Conservation (phyloP, 2,888 invertebrate genomes). For the Tetragonula carbonaria region DNA sequence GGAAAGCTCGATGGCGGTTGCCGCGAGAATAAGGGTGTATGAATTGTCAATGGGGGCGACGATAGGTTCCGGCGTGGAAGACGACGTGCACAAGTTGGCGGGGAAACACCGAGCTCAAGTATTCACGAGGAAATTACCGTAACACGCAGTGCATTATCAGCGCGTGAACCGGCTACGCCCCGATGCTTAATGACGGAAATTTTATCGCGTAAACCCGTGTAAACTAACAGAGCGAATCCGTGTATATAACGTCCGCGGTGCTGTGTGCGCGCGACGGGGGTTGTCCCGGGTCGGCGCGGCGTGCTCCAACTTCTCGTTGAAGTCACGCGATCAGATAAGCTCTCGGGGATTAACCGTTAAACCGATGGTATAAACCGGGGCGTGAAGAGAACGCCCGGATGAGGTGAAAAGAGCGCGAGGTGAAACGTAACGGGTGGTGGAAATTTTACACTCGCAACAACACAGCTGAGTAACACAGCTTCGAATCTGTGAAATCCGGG, state of each 20-base stretch:
- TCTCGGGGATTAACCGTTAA: constrained; percentile 76
- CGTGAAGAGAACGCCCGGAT: constrained; percentile 59
- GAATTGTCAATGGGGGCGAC: neutral
- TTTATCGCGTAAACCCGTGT: constrained; percentile 65
- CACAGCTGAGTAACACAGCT: neutral
- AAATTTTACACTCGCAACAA: neutral
- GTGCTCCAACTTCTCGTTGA: constrained; percentile 71
- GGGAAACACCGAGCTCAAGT: constrained; percentile 46
- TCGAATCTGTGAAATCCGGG: neutral
- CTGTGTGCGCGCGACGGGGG: constrained; percentile 40
- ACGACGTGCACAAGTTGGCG: constrained; percentile 56
- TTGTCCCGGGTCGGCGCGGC: constrained; percentile 51
- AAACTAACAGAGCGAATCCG: constrained; percentile 48
- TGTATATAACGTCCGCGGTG: constrained; percentile 42
- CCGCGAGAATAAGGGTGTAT: neutral
- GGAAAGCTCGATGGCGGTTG: neutral
- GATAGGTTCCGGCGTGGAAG: constrained; percentile 19
- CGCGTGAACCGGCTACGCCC: constrained; percentile 25
- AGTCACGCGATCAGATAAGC: constrained; percentile 81
- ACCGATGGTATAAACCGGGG: constrained; percentile 68
- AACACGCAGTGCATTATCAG: constrained; percentile 54
- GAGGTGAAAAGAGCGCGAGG: constrained; percentile 45
- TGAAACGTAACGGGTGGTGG: constrained; percentile 36
- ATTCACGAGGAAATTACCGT: constrained; percentile 58
- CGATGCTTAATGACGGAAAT: constrained; percentile 64